A percentile compares a stretch with the other conserved stretches of the same genome.
These are phyloP conservation scores for Zaprionus kolodkinae DNA, from an alignment of 1,140 invertebrate species.

Conservation along the genomic window DNA sequence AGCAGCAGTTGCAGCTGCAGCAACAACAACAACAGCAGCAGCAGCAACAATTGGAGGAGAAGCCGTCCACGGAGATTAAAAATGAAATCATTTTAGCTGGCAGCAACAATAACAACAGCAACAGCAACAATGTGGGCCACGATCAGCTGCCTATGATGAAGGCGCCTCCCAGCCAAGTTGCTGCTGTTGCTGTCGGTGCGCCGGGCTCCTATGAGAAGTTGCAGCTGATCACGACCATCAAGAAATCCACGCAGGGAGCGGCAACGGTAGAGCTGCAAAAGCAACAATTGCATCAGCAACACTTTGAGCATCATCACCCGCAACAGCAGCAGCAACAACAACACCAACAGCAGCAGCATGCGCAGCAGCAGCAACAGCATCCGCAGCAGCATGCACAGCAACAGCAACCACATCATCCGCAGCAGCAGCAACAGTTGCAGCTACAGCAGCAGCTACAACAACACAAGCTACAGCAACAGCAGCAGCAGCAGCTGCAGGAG, in stretches of 20 bases:
- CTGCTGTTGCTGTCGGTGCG: slow-evolving; percentile 12
- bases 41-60: slow-evolving; percentile 52
- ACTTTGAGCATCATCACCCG: neutral
- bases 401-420: slow-evolving; percentile 13
- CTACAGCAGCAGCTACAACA: slow-evolving; percentile 10
- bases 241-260: slow-evolving; percentile 5
- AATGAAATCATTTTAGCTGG: slow-evolving; percentile 19
- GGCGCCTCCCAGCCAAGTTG: slow-evolving; percentile 2
- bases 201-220: slow-evolving; percentile 12
- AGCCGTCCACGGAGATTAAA: slow-evolving; percentile 25
- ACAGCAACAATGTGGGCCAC: slow-evolving; percentile 24
- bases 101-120: slow-evolving; percentile 20
- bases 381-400: slow-evolving; percentile 26
- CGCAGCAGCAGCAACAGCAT: slow-evolving; percentile 16
- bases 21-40: slow-evolving; percentile 30
- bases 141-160: slow-evolving; percentile 16
- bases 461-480: slow-evolving; percentile 20
- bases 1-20: slow-evolving; percentile 21
- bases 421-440: slow-evolving; percentile 1
- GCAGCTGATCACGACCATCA: slow-evolving; percentile 15
- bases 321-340: slow-evolving; percentile 17
- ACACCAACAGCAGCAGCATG: neutral
- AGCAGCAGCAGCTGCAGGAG: slow-evolving; percentile 12
- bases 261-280: neutral
- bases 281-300: slow-evolving; percentile 15